phyloP scores from a whole-genome alignment of 2,113 vertebrate genomes.

The Mesocricetus auratus region DNA sequence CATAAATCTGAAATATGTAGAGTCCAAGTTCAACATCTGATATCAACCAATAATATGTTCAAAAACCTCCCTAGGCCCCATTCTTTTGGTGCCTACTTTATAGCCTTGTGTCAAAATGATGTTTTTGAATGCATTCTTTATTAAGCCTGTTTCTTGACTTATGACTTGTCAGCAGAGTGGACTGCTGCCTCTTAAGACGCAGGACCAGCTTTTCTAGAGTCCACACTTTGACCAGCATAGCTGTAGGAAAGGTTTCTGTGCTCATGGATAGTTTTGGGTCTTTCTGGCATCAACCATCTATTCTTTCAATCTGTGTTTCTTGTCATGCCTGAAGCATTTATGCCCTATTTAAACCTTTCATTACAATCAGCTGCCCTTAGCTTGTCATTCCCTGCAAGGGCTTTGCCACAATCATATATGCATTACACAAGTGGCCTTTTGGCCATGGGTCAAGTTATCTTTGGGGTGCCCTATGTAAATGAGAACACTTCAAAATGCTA shows the following conservation, averaged over 20 bases:
- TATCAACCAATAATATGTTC: slow-evolving; percentile 49
- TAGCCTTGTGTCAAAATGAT: slow-evolving; percentile 50
- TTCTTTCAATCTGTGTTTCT: slow-evolving; percentile 51
- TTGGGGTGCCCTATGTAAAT: slow-evolving; percentile 74
- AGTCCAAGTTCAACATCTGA: slow-evolving; percentile 47
- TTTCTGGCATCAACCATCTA: slow-evolving; percentile 48
- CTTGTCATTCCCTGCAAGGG: slow-evolving; percentile 33
- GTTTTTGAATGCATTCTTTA: slow-evolving; percentile 63
- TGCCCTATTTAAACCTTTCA: slow-evolving; percentile 56
- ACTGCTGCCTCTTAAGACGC: slow-evolving; percentile 53
- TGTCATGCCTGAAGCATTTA: slow-evolving; percentile 17
- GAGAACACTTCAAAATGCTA: slow-evolving; percentile 75
- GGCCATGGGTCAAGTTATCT: slow-evolving; percentile 64
- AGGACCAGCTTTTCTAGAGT: slow-evolving; percentile 2
- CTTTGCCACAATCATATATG: slow-evolving; percentile 59
- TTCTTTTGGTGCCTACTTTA: slow-evolving; percentile 38
- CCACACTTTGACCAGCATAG: not conserved
- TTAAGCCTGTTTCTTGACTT: slow-evolving; percentile 61
- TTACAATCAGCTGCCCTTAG: slow-evolving; percentile 74
- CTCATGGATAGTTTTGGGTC: not conserved
- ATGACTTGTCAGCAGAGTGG: slow-evolving; percentile 49
- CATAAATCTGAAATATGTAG: slow-evolving; percentile 49
- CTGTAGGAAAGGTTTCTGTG: slow-evolving; percentile 45
- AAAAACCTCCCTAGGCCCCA: slow-evolving; percentile 36
- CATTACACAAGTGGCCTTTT: slow-evolving; percentile 67